phyloP scores from a whole-genome alignment of 2,888 invertebrate species.

The Allolobophora icterica region DNA sequence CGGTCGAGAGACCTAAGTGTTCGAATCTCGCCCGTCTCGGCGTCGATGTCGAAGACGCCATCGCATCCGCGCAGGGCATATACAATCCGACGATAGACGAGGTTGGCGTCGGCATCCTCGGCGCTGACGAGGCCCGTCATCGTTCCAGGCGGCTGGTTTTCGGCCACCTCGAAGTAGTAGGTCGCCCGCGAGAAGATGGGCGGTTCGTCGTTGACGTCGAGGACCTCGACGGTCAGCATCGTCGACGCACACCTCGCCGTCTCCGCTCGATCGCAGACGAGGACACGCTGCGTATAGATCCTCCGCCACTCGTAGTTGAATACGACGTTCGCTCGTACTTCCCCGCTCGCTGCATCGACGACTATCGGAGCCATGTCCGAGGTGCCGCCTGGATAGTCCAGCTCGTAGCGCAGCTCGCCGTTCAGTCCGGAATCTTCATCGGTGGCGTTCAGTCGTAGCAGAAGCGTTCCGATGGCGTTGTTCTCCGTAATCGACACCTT shows the following conservation, averaged over 20 bases:
- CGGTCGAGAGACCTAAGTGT: conserved; percentile 44
- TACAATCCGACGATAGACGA: conserved; percentile 37
- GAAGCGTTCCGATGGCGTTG: conserved; percentile 36
- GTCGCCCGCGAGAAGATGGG: conserved; percentile 43
- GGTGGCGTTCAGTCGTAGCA: conserved; percentile 43
- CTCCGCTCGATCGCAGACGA: conserved; percentile 55
- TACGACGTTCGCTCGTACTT: conserved; percentile 35
- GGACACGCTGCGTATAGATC: conserved; percentile 51
- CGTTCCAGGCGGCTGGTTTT: conserved; percentile 43
- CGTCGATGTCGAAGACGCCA: conserved; percentile 41
- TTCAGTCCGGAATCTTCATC: conserved; percentile 53
- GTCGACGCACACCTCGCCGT: conserved; percentile 53
- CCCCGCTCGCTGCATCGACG: conserved; percentile 39
- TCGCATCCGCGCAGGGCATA: conserved; percentile 38
- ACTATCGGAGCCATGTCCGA: conserved; percentile 24
- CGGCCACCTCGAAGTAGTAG: conserved; percentile 43
- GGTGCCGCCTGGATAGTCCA: conserved; percentile 38
- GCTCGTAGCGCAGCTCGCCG: conserved; percentile 53
- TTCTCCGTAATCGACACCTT: conserved; percentile 42
- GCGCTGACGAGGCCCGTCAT: conserved; percentile 44
- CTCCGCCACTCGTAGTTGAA: conserved; percentile 45
- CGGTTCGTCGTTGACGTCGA: conserved; percentile 51
- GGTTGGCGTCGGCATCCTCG: conserved; percentile 42
- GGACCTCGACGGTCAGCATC: conserved; percentile 52
- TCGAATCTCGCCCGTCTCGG: conserved; percentile 40